Evolutionary conservation across 1,140 invertebrate genomes (phyloP), one percentile per base, ranked within the genome.

Genomic region (Drosophila lacteicornis): DNA sequence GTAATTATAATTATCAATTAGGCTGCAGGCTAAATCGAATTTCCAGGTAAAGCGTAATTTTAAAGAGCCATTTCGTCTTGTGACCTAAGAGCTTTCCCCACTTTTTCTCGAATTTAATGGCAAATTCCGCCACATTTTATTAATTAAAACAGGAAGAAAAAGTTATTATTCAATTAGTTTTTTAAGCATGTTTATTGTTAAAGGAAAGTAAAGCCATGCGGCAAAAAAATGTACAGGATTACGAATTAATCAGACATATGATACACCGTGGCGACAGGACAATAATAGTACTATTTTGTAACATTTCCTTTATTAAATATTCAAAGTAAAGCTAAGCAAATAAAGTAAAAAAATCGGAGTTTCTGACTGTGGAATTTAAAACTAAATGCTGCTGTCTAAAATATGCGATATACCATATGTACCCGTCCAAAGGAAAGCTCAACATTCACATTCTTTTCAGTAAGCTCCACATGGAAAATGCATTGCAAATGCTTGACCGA

Each of bases 81-180:
- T 1, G 8, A 30, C 13, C 19, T 30, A 8, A 70, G 38, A 19
- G 17, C 19, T 3, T 36, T 47, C n/a, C 6, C 4, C 43, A 51
- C 25, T 27, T 40, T 43, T 8, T 11, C 49, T 45, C 12, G 33
- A 42, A 19, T 55, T 45, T 58, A 73, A 73, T 53, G 22, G 40
- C 19, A 74, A 67, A 68, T 53, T 30, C 12, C 0, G 5, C 22
- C 27, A 33, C 33, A 7, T 38, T 55, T 76, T 42, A 75, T 83
- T 75, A 71, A 81, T 77, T 77, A 68, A 61, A 79, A 61, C 43
- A 12, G 27, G n/a, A 22, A 51, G 17, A n/a, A 66, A 42, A 27
- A 6, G 27, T 27, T 7, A 6, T 27, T 27, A 27, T 27, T 27
- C 27, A 27, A 27, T 30, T 30, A 30, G 27, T 6, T 30, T 5